A percentile compares a stretch with the other conserved stretches of the same genome.
These are phyloP conservation scores for Thunnus albacares DNA, from an alignment of 2,797 vertebrate species.

Conservation along the genomic window DNA sequence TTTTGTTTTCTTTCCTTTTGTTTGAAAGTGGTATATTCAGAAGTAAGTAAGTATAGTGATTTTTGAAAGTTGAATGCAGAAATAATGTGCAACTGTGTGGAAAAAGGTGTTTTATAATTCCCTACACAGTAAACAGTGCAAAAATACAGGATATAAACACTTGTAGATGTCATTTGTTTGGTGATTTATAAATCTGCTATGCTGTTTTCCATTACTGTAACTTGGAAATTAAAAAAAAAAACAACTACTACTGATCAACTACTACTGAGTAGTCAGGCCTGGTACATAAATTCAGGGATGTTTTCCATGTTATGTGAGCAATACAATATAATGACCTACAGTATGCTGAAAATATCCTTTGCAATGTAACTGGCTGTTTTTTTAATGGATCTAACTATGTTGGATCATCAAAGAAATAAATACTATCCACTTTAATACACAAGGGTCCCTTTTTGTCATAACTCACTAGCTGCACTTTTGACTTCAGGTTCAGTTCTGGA, in stretches of 20 bases:
- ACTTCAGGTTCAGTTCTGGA: slow-evolving; percentile 65
- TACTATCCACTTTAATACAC: slow-evolving; percentile 41
- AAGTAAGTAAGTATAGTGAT: neutral
- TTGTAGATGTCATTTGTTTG: neutral
- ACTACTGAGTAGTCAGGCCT: neutral
- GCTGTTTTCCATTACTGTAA: neutral
- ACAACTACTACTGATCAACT: too few species aligned
- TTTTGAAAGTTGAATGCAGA: slow-evolving; percentile 4
- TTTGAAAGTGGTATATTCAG: slow-evolving; percentile 19
- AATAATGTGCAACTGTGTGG: neutral
- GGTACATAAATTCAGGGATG: neutral
- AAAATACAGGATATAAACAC: neutral
- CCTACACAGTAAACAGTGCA: neutral
- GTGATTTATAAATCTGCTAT: neutral
- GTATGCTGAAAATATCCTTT: neutral
- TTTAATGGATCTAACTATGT: slow-evolving; percentile 1
- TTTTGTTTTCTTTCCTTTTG: slow-evolving; percentile 24
- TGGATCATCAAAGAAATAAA: slow-evolving; percentile 39
- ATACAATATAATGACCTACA: slow-evolving; percentile 8
- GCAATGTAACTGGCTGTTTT: slow-evolving; percentile 33
- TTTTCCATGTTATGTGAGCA: neutral
- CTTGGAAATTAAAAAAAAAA: neutral
- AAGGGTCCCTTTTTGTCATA: slow-evolving; percentile 52
- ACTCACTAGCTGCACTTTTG: slow-evolving; percentile 64
- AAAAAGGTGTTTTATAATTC: neutral